Evolutionary conservation across 64 coral and sea anemone species (phyloP).

Genomic region (Porites lutea): DNA sequence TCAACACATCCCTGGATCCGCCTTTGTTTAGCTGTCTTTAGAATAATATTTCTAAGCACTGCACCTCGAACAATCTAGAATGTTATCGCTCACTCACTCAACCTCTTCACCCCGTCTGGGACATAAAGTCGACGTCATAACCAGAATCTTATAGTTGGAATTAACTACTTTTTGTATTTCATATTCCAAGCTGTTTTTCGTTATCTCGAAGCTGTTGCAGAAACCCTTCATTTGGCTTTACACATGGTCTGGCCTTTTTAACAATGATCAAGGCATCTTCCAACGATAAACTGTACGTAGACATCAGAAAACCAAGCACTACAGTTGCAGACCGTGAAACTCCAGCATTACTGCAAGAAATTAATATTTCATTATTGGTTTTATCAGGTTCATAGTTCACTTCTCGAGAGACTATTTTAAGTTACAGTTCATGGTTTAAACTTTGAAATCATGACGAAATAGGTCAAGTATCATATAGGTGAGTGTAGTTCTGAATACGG

Average conservation of each 20-base stretch:
- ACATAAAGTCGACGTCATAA: too few relatives aligned
- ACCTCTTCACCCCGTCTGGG: too few relatives aligned
- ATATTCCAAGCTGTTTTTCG: constrained; percentile 56
- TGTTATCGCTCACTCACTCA: too few relatives aligned
- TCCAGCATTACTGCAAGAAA: constrained; percentile 85
- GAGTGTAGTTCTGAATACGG: too few relatives aligned
- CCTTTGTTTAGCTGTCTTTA: too few relatives aligned
- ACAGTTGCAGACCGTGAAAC: constrained; percentile 89
- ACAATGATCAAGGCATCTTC: constrained; percentile 70
- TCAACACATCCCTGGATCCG: too few relatives aligned
- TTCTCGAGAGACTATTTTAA: background rate
- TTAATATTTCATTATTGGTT: background rate
- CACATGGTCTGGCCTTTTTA: constrained; percentile 71
- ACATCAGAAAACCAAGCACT: constrained; percentile 88
- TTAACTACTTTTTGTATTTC: background rate
- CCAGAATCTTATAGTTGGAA: background rate
- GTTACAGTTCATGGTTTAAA: too few relatives aligned
- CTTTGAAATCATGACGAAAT: too few relatives aligned
- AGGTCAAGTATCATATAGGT: too few relatives aligned
- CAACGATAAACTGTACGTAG: constrained; percentile 49
- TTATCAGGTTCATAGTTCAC: background rate
- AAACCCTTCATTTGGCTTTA: constrained; percentile 93
- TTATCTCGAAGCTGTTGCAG: constrained; percentile 77
- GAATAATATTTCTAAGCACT: too few relatives aligned
- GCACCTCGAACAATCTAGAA: too few relatives aligned